Conservation (phyloP, 2,113 vertebrate genomes). For the Notothenia rossii region DNA sequence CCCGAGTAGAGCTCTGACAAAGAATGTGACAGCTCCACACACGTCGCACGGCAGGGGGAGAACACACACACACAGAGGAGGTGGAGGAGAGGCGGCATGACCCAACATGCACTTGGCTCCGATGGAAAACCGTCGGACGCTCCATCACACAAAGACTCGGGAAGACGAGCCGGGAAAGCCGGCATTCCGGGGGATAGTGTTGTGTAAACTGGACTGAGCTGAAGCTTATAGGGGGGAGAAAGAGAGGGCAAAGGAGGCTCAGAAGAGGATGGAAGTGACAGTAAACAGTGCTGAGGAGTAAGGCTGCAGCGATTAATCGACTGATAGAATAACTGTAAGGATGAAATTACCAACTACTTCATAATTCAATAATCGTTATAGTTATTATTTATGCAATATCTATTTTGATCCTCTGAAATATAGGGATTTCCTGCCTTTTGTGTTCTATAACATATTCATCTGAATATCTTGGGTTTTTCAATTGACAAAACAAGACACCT, state of each 20-base stretch:
- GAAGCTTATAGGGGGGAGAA: constrained; percentile 32
- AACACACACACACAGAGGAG: constrained; percentile 40
- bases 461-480: too few species aligned
- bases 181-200: constrained; percentile 59
- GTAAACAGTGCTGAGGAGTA: constrained; percentile 2
- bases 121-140: constrained; percentile 65
- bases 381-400: too few species aligned
- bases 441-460: too few species aligned
- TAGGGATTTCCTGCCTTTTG: too few species aligned
- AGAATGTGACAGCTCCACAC: constrained; percentile 79
- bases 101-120: constrained; percentile 73
- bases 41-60: constrained; percentile 37
- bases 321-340: too few species aligned
- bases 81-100: constrained; percentile 73
- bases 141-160: constrained; percentile 67
- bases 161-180: constrained; percentile 59
- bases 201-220: constrained; percentile 67
- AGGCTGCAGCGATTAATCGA: too few species aligned
- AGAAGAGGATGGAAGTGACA: constrained; percentile 48
- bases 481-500: too few species aligned
- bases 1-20: constrained; percentile 60
- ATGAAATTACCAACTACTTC: too few species aligned
- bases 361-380: too few species aligned
- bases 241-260: constrained; percentile 2
- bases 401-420: too few species aligned